Evolutionary conservation across 2,797 vertebrate species (phyloP).

Genomic region (Garrulus glandarius): DNA sequence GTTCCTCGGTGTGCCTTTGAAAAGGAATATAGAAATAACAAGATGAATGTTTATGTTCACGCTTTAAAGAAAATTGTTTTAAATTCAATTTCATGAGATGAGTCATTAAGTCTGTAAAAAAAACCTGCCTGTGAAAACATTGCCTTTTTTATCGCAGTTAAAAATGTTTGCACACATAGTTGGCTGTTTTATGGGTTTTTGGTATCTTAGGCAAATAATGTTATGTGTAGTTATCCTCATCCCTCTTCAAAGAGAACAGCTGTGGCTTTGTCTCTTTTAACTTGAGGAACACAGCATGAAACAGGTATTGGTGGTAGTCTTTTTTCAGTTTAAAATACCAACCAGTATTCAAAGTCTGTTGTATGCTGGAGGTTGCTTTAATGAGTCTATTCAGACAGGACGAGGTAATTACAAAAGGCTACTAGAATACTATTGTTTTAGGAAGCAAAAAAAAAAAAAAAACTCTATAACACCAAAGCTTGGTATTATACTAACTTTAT

Average conservation of each 20-base stretch:
- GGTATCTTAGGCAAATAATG: background rate
- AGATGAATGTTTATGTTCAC: fast-evolving
- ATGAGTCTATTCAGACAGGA: background rate
- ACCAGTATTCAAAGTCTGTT: fast-evolving
- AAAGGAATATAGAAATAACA: fast-evolving
- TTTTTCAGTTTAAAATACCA: background rate
- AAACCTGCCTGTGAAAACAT: fast-evolving
- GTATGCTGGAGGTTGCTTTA: background rate
- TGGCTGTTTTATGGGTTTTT: background rate
- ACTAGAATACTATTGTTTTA: fast-evolving
- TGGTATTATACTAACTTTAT: background rate
- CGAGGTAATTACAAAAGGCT: background rate
- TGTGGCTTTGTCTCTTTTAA: fast-evolving
- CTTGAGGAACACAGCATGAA: fast-evolving
- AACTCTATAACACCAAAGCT: fast-evolving
- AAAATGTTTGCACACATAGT: fast-evolving
- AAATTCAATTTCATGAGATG: fast-evolving
- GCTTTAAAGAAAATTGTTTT: fast-evolving
- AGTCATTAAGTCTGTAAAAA: too few relatives aligned
- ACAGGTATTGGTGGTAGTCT: fast-evolving
- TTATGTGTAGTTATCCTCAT: fast-evolving
- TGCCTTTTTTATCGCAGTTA: fast-evolving
- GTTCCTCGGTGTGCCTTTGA: fast-evolving
- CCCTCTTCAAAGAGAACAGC: fast-evolving
- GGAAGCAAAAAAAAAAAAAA: background rate